Percentiles rank a stretch among this genome's conserved stretches.
phyloP scores from a whole-genome alignment of 2,888 invertebrate genomes.

The Meiosimyza decipiens region DNA sequence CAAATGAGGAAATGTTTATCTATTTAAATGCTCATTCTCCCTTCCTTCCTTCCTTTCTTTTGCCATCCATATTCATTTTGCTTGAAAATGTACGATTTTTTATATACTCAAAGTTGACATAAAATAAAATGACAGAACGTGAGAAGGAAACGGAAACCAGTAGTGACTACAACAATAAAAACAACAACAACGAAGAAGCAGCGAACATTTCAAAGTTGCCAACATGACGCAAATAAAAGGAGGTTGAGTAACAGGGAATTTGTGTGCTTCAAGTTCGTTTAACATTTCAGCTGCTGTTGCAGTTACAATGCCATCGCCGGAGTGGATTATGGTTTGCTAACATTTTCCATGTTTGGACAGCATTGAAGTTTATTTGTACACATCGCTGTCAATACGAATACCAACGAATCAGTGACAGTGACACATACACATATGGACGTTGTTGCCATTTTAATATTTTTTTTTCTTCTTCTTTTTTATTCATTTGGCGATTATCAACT shows the following conservation, averaged over 20 bases:
- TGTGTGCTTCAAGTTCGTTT: not conserved
- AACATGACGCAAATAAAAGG: not conserved
- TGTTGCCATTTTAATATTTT: not conserved
- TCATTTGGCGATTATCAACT: too few species aligned
- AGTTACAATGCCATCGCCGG: slow-evolving; percentile 1
- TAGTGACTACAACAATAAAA: too few species aligned
- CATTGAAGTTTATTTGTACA: slow-evolving; percentile 8
- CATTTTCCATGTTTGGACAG: slow-evolving; percentile 4
- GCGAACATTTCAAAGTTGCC: too few species aligned
- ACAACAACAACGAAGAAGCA: too few species aligned
- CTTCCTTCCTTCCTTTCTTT: not conserved
- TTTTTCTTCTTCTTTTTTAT: not conserved
- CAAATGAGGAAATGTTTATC: not conserved
- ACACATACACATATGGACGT: not conserved
- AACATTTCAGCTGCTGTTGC: not conserved
- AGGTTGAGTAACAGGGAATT: not conserved
- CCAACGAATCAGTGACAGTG: not conserved
- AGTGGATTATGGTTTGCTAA: not conserved
- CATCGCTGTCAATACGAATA: slow-evolving; percentile 1
- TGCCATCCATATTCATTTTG: not conserved
- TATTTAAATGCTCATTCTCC: slow-evolving; percentile 11
- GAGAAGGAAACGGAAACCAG: not conserved
- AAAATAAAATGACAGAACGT: not conserved
- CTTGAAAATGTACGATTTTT: slow-evolving; percentile 17
- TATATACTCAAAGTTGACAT: not conserved